Evolutionary conservation across 2,113 vertebrate genomes (phyloP).

Genomic region (Epinephelus moara): DNA sequence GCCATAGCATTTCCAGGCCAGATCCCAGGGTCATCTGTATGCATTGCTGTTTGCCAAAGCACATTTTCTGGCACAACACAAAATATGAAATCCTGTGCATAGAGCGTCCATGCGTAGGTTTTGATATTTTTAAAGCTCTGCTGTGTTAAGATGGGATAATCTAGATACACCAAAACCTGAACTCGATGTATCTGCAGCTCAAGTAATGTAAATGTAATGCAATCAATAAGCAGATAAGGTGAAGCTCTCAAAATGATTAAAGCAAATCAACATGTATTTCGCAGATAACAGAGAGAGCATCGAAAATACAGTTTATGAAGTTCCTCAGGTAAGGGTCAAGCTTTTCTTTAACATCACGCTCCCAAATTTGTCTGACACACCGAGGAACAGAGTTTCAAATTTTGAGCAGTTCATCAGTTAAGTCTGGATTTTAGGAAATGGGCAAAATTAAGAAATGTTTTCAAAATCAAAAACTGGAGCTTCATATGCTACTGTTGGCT

Average conservation of each 20-base stretch:
- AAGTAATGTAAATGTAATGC: not conserved
- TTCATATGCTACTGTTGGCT: not conserved
- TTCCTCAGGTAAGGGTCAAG: conserved; percentile 15
- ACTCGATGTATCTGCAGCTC: not conserved
- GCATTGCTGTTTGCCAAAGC: no score
- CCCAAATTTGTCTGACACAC: not conserved
- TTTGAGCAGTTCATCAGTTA: not conserved
- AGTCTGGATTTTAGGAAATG: not conserved
- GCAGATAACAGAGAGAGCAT: not conserved
- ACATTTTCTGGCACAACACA: not conserved
- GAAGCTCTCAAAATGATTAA: not conserved
- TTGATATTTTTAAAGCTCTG: not conserved
- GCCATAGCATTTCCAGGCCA: no score
- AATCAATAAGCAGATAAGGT: not conserved
- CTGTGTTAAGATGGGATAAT: not conserved
- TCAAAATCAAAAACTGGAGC: not conserved
- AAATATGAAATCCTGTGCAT: not conserved
- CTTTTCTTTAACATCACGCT: not conserved
- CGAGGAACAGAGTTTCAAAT: not conserved
- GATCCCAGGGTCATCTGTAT: not conserved
- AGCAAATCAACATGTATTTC: not conserved
- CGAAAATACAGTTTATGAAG: not conserved
- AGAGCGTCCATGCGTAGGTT: not conserved
- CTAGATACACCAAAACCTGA: not conserved
- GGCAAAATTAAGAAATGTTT: not conserved